These are phyloP conservation scores for Acromyrmex charruanus DNA, from an alignment of 1,140 invertebrate genomes.

Conservation along the genomic window DNA sequence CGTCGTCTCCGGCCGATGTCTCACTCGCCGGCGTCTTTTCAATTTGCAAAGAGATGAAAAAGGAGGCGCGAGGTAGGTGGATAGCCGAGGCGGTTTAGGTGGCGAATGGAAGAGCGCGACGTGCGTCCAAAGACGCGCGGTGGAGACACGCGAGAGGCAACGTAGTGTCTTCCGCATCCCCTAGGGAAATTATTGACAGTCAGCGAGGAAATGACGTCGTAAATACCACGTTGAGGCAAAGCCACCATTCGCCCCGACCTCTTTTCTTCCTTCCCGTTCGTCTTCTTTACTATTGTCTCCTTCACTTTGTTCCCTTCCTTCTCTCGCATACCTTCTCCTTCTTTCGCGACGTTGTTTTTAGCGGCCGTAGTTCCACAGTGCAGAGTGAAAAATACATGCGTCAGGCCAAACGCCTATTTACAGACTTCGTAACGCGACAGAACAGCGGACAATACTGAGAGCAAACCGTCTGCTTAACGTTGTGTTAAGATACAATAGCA, in stretches of 20 bases:
- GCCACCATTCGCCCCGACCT: slow-evolving; percentile 60
- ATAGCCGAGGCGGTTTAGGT: slow-evolving; percentile 68
- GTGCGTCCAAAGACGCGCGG: slow-evolving; percentile 46
- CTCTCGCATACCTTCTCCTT: slow-evolving; percentile 47
- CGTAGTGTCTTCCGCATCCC: slow-evolving; percentile 81
- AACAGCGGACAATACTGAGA: slow-evolving; percentile 43
- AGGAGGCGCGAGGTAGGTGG: slow-evolving; percentile 50
- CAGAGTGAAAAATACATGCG: slow-evolving; percentile 37
- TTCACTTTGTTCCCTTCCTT: slow-evolving; percentile 27
- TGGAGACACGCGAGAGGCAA: slow-evolving; percentile 62
- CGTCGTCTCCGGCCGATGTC: slow-evolving; percentile 64
- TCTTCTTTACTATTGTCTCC: neutral
- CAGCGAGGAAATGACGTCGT: slow-evolving; percentile 86
- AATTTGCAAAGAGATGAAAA: slow-evolving; percentile 78
- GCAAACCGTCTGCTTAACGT: slow-evolving; percentile 35
- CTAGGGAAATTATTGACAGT: slow-evolving; percentile 86
- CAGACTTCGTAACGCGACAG: slow-evolving; percentile 15
- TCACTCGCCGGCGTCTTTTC: slow-evolving; percentile 75
- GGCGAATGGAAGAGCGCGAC: slow-evolving; percentile 41
- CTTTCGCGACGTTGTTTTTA: slow-evolving; percentile 75
- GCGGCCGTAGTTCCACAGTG: slow-evolving; percentile 23
- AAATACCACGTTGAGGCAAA: slow-evolving; percentile 82
- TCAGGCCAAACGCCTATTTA: slow-evolving; percentile 47
- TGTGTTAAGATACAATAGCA: neutral
- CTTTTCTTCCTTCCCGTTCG: slow-evolving; percentile 40